These are phyloP conservation scores for Sinosuthora webbiana DNA, from an alignment of 2,113 vertebrate species.

Conservation along the genomic window DNA sequence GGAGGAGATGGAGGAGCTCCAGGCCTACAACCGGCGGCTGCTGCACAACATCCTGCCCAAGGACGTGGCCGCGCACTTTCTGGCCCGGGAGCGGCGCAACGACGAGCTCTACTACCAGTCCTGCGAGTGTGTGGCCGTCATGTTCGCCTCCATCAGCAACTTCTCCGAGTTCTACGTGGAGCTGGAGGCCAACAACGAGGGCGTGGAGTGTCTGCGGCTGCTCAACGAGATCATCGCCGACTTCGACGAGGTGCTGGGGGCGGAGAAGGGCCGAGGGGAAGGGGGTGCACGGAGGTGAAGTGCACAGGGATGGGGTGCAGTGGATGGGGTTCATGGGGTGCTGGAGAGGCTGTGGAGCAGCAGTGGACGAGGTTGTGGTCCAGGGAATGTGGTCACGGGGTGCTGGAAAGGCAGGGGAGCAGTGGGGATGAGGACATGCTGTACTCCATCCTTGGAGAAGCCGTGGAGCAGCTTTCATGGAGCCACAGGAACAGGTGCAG, in stretches of 20 bases:
- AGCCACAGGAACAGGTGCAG: neutral
- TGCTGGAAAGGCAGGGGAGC: neutral
- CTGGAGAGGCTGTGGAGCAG: neutral
- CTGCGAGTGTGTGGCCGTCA: slow-evolving; percentile 94
- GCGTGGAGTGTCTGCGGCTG: slow-evolving; percentile 91
- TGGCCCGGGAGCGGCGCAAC: slow-evolving; percentile 89
- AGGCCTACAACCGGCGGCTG: slow-evolving; percentile 93
- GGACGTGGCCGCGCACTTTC: slow-evolving; percentile 92
- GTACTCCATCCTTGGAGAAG: neutral
- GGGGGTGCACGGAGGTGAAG: fast-evolving
- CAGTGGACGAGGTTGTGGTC: neutral
- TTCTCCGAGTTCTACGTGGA: slow-evolving; percentile 98
- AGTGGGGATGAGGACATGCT: neutral
- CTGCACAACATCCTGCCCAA: slow-evolving; percentile 96
- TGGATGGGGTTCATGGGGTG: fast-evolving
- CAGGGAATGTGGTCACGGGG: neutral
- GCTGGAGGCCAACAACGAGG: slow-evolving; percentile 96
- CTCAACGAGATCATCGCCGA: slow-evolving; percentile 97
- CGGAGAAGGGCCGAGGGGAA: fast-evolving
- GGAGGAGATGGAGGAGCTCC: slow-evolving; percentile 97
- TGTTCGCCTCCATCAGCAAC: slow-evolving; percentile 98
- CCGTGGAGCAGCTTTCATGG: neutral
- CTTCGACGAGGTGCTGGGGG: slow-evolving; percentile 86
- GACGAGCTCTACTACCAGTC: slow-evolving; percentile 97
- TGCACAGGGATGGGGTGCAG: neutral